phyloP scores from a whole-genome alignment of 2,113 vertebrate species.

The Muntiacus reevesi region DNA sequence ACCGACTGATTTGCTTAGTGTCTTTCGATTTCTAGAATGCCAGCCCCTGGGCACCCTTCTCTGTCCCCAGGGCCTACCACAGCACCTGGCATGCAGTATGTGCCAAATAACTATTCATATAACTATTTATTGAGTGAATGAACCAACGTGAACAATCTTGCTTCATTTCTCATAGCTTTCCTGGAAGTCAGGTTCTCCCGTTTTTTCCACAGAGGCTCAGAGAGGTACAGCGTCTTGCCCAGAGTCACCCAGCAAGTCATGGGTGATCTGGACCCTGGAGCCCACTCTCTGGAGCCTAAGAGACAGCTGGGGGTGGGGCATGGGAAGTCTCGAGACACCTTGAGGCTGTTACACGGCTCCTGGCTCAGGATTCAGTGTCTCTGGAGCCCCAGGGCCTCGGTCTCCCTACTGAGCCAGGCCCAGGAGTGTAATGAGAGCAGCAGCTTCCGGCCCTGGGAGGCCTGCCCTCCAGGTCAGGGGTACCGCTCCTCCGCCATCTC shows the following conservation, averaged over 20 bases:
- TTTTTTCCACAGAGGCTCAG: background rate
- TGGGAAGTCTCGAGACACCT: background rate
- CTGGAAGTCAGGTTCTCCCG: background rate
- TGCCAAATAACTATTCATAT: background rate
- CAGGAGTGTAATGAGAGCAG: fast-evolving
- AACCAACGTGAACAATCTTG: background rate
- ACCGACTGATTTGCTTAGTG: background rate
- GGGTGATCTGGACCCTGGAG: background rate
- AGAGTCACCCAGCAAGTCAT: background rate
- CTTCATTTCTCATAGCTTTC: background rate
- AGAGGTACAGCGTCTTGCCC: background rate
- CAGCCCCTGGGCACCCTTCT: background rate
- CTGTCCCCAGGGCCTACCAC: background rate
- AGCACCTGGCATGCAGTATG: background rate
- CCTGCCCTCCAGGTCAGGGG: background rate
- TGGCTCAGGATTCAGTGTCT: background rate
- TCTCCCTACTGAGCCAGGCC: background rate
- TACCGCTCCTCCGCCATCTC: background rate
- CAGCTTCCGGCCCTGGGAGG: background rate
- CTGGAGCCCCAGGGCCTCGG: background rate
- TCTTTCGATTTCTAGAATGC: background rate
- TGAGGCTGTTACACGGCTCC: background rate
- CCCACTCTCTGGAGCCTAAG: background rate
- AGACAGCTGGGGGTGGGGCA: background rate
- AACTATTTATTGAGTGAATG: background rate